Base-by-base conservation (phyloP, 2,113 vertebrate genomes). In the Phylloscopus trochiloides region DNA sequence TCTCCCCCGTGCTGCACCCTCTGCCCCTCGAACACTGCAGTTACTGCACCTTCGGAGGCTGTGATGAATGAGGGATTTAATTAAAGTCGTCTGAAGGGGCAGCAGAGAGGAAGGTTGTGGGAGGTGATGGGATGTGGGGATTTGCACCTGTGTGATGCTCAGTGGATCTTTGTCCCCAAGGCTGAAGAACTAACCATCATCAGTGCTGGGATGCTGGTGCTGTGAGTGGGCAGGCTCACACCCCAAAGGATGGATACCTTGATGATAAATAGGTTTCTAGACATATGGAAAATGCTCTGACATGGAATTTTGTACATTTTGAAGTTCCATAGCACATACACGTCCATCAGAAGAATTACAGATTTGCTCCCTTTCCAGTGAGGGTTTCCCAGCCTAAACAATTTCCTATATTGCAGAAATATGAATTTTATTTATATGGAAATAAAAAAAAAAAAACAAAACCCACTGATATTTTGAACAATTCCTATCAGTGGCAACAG, bases 1-100 rank as follows among this genome's bases (percentile, higher is more conserved):
- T 62, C 40, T 67, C 42, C 51, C 29, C 74, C 51, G 12, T 0
- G 2, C 24, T 59, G 48, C 73, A 55, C 63, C 48, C 42, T 65
- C 17, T 61, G 52, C 25, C 34, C 34, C 66, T 1, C 0, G 3
- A 57, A 50, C 2, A 1, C 54, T 68, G n/a, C 32, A 36, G 17
- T 20, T 32, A 25, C 50, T 38, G 75, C 48, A 20, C 36, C 42
- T 65, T 6, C 6, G n/a, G 31, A 28, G 67, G 58, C 32, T 63
- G 74, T 61, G 57, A 45, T 0, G 3, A 22, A 48, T 7, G 34
- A 47, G 48, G 31, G 47, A 12, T 70, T 86, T 48, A n/a, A 18
- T 73, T 47, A 52, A 29, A 77, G 47, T 26, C 10, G 4, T 43
- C 66, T 61, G 54, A 68, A 85, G 8, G 32, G 48, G 5, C 36